Conservation (phyloP, 2,888 invertebrate species). For the Ferdinandea cuprea region DNA sequence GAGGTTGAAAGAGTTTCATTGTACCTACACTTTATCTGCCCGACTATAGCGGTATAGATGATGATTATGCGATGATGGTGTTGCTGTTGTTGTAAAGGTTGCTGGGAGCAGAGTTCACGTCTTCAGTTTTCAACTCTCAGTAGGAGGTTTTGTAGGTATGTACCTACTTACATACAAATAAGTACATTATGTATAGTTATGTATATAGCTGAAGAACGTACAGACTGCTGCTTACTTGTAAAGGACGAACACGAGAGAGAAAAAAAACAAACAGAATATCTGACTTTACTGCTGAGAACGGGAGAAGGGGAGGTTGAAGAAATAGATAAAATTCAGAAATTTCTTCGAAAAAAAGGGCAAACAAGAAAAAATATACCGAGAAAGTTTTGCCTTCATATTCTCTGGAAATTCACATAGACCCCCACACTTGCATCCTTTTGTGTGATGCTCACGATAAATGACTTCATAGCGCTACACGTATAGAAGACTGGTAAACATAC, state of each 20-base stretch:
- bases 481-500: constrained; percentile 71
- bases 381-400: constrained; percentile 55
- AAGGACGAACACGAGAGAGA: constrained; percentile 43
- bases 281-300: constrained; percentile 46
- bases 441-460: constrained; percentile 61
- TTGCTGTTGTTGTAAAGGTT: constrained; percentile 56
- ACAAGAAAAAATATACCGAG: constrained; percentile 47
- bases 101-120: constrained; percentile 69
- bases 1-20: constrained; percentile 49
- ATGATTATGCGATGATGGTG: constrained; percentile 55
- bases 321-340: constrained; percentile 64
- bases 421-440: neutral
- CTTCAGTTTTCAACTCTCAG: constrained; percentile 63
- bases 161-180: neutral
- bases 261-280: constrained; percentile 41
- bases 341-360: constrained; percentile 43
- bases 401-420: constrained; percentile 26
- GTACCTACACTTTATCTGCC: constrained; percentile 51
- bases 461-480: constrained; percentile 70
- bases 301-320: constrained; percentile 10
- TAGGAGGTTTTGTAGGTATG: constrained; percentile 21
- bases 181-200: too few relatives aligned
- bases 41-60: constrained; percentile 33
- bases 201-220: neutral
- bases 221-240: constrained; percentile 61